Conservation (phyloP, 2,797 vertebrate species). For the Dicrostonyx torquatus region DNA sequence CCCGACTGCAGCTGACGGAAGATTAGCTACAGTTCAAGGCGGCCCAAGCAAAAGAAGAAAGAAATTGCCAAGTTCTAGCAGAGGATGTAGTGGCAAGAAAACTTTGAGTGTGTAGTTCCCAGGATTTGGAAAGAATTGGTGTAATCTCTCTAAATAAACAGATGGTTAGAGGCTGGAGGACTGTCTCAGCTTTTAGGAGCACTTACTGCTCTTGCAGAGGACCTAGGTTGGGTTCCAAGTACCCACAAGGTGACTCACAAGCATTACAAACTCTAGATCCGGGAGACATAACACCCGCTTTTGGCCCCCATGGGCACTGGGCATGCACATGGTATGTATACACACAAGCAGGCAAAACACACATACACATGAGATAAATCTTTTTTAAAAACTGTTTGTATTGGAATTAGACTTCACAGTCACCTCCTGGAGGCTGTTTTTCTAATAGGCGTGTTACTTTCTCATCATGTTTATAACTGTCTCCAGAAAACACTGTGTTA, state of each 20-base stretch:
- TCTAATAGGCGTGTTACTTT: constrained; percentile 22
- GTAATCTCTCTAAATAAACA: constrained; percentile 1
- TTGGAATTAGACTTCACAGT: background rate
- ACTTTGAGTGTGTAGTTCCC: background rate
- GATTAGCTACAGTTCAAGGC: constrained; percentile 85
- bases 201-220: background rate
- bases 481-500: constrained; percentile 32
- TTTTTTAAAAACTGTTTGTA: background rate
- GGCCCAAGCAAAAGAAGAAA: constrained; percentile 75
- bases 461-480: constrained; percentile 1
- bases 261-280: background rate
- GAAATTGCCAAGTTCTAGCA: constrained; percentile 83
- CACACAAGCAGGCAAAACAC: background rate
- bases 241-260: background rate
- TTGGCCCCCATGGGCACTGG: background rate
- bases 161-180: background rate
- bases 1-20: constrained; percentile 87
- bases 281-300: background rate
- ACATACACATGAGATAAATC: background rate
- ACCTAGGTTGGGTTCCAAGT: background rate
- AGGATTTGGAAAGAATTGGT: background rate
- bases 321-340: background rate
- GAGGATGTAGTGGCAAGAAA: background rate
- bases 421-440: background rate
- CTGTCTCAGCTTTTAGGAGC: background rate